Base-by-base conservation (phyloP, 2,113 vertebrate genomes). In the Grallaria varia region DNA sequence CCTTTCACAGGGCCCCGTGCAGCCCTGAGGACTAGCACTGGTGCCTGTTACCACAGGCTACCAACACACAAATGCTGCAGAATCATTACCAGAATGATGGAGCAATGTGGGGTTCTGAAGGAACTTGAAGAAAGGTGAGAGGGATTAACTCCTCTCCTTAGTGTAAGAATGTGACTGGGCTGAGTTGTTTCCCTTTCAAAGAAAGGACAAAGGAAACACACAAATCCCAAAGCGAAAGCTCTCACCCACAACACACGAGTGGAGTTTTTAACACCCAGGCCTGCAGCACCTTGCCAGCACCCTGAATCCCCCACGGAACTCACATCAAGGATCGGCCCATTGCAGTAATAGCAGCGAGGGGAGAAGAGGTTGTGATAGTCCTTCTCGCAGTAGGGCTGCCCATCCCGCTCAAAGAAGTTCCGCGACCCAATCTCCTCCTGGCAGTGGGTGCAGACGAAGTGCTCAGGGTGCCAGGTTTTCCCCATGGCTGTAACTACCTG, bases 401-500 rank as follows among this genome's bases (percentile, higher is more conserved):
- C 99, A 2, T 99, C 99, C 16, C 99, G 98, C 97, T 99, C 99
- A 59, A 99, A 99, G 97, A 99, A 99, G 97, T 99, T 99, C 84
- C 99, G 99, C 10, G 99, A 99, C 20, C 99, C 99, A 0, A 99
- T 99, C 98, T 99, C 99, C 90, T 99, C 99, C 95, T 99, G 99
- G 97, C 99, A 99, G 97, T 99, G 99, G 52, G 99, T 99, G 97
- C 99, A 99, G 95, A 99, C 99, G 20, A 99, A 99, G 97, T 99
- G 99, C 87, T 99, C 99, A 0, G 99, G 99, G 94, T 99, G 99
- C 99, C 99, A 99, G 2, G 99, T 99, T 93, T 99, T 99, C 68
- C 99, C 99, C 99, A 99, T 99, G 40, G 99, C 99, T 4, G 99
- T 99, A 92, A 99, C 99, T 8, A 99, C 99, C 99, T 99, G 93